Evolutionary conservation across 2,113 vertebrate genomes (phyloP), one percentile per base, ranked within the genome.

Genomic region (Nyctibius bracteatus): DNA sequence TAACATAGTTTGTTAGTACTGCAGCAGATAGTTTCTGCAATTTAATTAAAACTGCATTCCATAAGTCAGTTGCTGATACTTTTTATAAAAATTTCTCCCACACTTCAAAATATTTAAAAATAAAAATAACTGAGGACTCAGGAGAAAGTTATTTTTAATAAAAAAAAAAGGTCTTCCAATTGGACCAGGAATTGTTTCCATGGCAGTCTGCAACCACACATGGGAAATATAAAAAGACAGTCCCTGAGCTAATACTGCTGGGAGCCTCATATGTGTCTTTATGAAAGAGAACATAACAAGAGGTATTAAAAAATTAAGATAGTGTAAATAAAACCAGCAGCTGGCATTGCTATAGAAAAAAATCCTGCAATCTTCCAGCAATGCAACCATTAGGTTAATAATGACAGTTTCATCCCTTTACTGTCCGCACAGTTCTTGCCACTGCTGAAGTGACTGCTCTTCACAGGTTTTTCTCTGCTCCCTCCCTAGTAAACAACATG

Each of bases 21-120:
- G 31, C 33, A 58, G 74, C 66, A 96, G 52, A 65, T 84, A 83
- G 51, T 88, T 93, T 81, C 65, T 93, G 62, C 37, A 83, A 33
- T 88, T 90, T 95, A 94, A 97, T 96, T 95, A 90, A 91, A 74
- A 14, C 46, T 43, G 12, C 37, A 35, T 94, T 91, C 88, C 68
- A 58, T 6, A 86, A 82, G 84, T 95, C 94, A 91, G 63, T 52
- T 33, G 33, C 24, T 81, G 62, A 11, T 83, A 41, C 39, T 73
- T 86, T 87, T 61, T 78, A 44, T 54, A 85, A 81, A 86, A 59
- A 57, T 14, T n/a, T 81, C 77, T 71, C 44, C n/a, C 41, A 33
- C 65, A 9, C 14, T 33, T 83, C 33, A 81, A 81, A 86, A 81
- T 93, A 89, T 46, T 86, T 92, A 5, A 93, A 82, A 74, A 85